These are phyloP conservation scores for Cochlearius cochlearius DNA, from an alignment of 2,113 vertebrate genomes.

Conservation along the genomic window DNA sequence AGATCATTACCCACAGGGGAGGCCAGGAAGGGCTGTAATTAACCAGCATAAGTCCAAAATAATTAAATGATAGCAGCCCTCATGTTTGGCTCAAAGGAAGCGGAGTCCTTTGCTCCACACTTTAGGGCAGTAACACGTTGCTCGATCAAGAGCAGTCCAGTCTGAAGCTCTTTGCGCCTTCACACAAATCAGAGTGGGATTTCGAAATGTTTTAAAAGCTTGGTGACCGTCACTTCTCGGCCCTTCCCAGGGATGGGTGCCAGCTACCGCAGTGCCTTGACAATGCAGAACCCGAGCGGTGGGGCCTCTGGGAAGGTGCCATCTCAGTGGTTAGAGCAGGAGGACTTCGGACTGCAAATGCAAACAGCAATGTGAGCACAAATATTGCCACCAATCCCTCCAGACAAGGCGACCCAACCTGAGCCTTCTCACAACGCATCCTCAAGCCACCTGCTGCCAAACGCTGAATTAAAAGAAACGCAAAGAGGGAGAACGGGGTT, in stretches of 20 bases:
- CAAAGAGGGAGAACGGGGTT: neutral
- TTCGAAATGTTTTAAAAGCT: neutral
- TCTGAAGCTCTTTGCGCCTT: neutral
- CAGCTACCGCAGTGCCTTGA: neutral
- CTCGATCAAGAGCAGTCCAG: neutral
- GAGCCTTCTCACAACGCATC: neutral
- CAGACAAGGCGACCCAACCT: neutral
- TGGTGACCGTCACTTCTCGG: neutral
- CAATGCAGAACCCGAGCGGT: neutral
- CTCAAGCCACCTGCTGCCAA: neutral
- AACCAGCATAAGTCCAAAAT: neutral
- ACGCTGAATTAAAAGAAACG: neutral
- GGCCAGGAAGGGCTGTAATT: neutral
- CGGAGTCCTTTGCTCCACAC: neutral
- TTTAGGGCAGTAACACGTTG: neutral
- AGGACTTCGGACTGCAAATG: neutral
- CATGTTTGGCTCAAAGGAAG: neutral
- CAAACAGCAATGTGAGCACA: neutral
- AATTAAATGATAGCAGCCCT: neutral
- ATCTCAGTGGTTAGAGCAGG: neutral
- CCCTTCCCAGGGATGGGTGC: neutral
- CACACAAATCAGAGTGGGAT: neutral
- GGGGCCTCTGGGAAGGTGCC: neutral
- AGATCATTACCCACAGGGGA: neutral
- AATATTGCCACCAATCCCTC: neutral